A percentile compares a stretch with the other conserved stretches of the same genome.
phyloP scores from a whole-genome alignment of 1,140 invertebrate genomes.

The Watersipora subatra region DNA sequence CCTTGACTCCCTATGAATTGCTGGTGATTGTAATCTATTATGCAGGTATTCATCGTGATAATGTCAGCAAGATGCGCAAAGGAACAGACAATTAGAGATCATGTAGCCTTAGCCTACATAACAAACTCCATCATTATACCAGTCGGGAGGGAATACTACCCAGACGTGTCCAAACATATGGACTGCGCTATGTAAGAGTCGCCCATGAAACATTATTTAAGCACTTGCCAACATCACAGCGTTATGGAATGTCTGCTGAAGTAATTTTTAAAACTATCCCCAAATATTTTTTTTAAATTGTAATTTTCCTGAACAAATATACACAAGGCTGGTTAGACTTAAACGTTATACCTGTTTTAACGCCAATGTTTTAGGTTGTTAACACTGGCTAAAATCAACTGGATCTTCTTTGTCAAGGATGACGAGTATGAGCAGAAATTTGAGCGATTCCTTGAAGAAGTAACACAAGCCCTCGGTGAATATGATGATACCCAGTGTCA shows the following conservation, averaged over 20 bases:
- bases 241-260: too few relatives aligned
- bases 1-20: too few relatives aligned
- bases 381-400: constrained; percentile 29
- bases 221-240: too few relatives aligned
- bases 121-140: not conserved
- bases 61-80: not conserved
- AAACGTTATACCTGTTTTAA: too few relatives aligned
- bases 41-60: not conserved
- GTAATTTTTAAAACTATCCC: too few relatives aligned
- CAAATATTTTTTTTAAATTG: too few relatives aligned
- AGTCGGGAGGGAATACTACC: not conserved
- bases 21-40: not conserved
- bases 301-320: too few relatives aligned
- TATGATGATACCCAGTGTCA: not conserved
- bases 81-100: not conserved
- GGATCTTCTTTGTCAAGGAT: constrained; percentile 23
- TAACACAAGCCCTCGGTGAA: constrained; percentile 14
- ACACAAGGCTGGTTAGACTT: too few relatives aligned
- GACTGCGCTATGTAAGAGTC: not conserved
- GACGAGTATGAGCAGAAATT: constrained; percentile 18
- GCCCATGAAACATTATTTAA: too few relatives aligned
- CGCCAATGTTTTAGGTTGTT: constrained; percentile 19
- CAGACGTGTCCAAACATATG: not conserved
- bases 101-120: not conserved
- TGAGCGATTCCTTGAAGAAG: constrained; percentile 11